Base-by-base conservation (phyloP, 2,888 invertebrate species). In the Tricholauxania praeusta region DNA sequence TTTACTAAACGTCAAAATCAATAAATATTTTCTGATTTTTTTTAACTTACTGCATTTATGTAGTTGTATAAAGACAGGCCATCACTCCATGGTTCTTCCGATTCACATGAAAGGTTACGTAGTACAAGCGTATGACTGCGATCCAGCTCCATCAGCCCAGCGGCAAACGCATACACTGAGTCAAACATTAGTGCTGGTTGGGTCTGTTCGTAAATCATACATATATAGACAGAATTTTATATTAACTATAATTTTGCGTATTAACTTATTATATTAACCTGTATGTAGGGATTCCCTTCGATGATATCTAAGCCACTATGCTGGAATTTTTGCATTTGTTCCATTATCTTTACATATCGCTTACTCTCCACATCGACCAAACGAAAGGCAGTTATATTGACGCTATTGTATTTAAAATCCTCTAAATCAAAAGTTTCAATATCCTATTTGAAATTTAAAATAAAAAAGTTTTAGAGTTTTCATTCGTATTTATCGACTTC, bases 361-460 rank as follows among this genome's bases (percentile, higher is more conserved):
- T 92, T 91, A 47, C 94, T 92, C 71, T 92, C 93, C 5, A 94
- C 90, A 84, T 96, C 95, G 3, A 96, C 95, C 77, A 97, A 89
- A 60, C 97, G 90, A 89, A 96, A 97, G 0, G 96, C 96, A n/a
- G 96, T 97, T 89, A 97, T 96, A 87, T 97, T 97, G 55, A 97
- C 96, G 60, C 94, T 93, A 84, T 97, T 97, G 89, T 97, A 96
- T 84, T 94, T 94, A 87, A 96, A 97, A 84, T 96, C 96, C 86
- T 96, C 96, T 75, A 96, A 88, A 82, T 96, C 95, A 82, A 94
- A 95, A 14, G 95, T 92, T 84, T 96, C 96, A 84, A 96, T 91
- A 82, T 96, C 96, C 96, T 96, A 85, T 39, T 32, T 8, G 8
- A 57, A 78, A 55, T 17, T 28, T 14, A 10, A n/a, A n/a, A 66